phyloP scores from a whole-genome alignment of 2,113 vertebrate genomes.

The Sceloporus tristichus region DNA sequence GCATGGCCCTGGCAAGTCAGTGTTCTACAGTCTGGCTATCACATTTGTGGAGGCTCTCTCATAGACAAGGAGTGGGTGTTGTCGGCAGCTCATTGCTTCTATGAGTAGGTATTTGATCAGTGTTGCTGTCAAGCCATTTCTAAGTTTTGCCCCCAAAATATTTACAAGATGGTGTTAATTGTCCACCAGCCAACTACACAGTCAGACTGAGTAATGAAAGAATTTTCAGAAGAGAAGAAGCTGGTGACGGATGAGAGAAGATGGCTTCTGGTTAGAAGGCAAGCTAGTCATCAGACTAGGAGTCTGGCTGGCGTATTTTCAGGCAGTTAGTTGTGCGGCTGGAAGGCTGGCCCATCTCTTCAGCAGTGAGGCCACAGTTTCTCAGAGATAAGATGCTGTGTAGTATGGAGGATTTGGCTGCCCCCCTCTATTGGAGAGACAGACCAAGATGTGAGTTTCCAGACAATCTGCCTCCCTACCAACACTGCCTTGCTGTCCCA shows the following conservation, averaged over 20 bases:
- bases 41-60: constrained; percentile 43
- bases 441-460: not conserved
- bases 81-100: constrained; percentile 51
- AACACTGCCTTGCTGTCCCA: not conserved
- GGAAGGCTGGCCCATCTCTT: no score
- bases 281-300: not conserved
- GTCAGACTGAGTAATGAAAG: not conserved
- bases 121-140: no score
- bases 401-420: no score
- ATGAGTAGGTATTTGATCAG: not conserved
- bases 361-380: no score
- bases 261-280: not conserved
- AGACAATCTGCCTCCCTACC: not conserved
- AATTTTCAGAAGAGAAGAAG: no score
- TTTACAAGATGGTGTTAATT: no score
- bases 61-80: constrained; percentile 36
- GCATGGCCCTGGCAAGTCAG: constrained; percentile 54
- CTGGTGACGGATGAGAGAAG: not conserved
- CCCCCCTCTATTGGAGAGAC: no score
- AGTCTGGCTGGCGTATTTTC: no score
- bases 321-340: no score
- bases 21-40: not conserved
- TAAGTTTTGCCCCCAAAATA: not conserved
- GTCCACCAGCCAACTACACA: no score
- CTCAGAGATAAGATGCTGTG: no score